Conservation (phyloP, 2,797 vertebrate species). For the Oreochromis grahami region DNA sequence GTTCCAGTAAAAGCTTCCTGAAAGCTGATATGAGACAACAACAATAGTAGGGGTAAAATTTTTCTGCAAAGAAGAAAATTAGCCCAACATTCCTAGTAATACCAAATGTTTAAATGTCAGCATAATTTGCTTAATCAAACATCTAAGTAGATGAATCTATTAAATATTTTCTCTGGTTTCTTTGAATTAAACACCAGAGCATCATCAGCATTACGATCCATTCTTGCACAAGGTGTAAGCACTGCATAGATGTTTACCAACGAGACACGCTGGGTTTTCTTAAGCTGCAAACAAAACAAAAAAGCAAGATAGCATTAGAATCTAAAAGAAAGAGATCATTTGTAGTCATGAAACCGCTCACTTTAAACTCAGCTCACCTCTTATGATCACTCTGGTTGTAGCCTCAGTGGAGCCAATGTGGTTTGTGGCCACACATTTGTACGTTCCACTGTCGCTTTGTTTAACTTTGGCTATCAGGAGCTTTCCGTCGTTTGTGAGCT, state of each 20-base stretch:
- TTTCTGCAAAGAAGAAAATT: slow-evolving; percentile 24
- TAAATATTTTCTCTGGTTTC: not conserved
- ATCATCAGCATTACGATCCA: not conserved
- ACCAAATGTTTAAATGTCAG: not conserved
- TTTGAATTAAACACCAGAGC: not conserved
- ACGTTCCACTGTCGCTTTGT: slow-evolving; percentile 77
- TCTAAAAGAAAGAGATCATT: not conserved
- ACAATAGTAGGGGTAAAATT: not conserved
- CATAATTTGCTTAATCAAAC: not conserved
- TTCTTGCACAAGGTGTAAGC: not conserved
- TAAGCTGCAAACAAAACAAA: slow-evolving; percentile 44
- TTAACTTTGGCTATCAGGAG: slow-evolving; percentile 67
- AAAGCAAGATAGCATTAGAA: not conserved
- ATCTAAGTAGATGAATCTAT: not conserved
- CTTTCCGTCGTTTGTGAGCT: slow-evolving; percentile 60
- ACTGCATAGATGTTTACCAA: not conserved
- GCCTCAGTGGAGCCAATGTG: slow-evolving; percentile 81
- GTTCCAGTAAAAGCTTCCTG: not conserved
- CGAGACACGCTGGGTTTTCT: not conserved
- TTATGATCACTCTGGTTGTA: slow-evolving; percentile 74
- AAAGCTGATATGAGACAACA: not conserved
- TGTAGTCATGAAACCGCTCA: not conserved
- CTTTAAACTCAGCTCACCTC: slow-evolving; percentile 72
- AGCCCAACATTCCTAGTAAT: not conserved
- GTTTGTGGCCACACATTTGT: slow-evolving; percentile 88